These are phyloP conservation scores for Desmodus rotundus DNA, from an alignment of 2,113 vertebrate species.

Conservation along the genomic window DNA sequence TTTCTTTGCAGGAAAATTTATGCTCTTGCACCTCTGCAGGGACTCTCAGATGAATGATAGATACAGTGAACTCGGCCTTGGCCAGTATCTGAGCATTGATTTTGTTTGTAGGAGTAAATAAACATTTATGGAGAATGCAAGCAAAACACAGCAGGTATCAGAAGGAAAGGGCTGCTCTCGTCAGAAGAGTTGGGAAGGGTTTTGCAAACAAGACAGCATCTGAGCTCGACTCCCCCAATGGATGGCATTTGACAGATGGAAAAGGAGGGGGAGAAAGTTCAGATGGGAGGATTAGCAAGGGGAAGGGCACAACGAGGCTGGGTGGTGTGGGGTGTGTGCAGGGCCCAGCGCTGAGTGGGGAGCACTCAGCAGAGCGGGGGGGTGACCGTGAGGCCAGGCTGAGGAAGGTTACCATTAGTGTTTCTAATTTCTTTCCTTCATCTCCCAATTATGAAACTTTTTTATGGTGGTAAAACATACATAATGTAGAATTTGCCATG, in stretches of 20 bases:
- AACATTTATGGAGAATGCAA: neutral
- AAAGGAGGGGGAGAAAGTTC: neutral
- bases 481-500: neutral
- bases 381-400: neutral
- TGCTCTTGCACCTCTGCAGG: neutral
- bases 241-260: neutral
- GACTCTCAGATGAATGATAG: neutral
- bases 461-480: neutral
- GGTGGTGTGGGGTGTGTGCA: neutral
- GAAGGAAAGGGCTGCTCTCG: neutral
- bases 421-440: neutral
- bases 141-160: neutral
- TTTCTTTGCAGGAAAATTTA: constrained; percentile 32
- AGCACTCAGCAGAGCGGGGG: fast-evolving
- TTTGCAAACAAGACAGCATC: neutral
- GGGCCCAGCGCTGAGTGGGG: neutral
- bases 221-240: neutral
- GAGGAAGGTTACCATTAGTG: too few species aligned
- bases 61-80: neutral
- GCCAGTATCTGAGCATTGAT: neutral
- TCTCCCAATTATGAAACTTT: neutral
- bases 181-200: neutral
- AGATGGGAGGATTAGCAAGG: neutral
- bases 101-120: neutral
- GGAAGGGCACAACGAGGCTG: neutral